phyloP scores from a whole-genome alignment of 2,888 invertebrate genomes.

The Fabriciana adippe region DNA sequence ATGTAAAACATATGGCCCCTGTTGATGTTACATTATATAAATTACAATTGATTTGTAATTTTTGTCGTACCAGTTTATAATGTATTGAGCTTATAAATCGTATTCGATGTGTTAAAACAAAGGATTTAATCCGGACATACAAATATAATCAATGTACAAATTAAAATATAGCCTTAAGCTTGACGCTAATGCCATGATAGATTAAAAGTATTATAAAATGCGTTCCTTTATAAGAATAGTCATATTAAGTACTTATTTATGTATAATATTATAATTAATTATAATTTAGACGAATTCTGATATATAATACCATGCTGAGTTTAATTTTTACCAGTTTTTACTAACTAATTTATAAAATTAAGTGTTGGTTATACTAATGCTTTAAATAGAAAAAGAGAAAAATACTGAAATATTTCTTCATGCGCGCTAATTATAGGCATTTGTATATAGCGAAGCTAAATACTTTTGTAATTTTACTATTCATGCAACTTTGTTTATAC shows the following conservation, averaged over 20 bases:
- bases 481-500: too few species aligned
- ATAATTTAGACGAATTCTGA: slow-evolving; percentile 19
- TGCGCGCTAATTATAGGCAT: not conserved
- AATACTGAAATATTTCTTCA: slow-evolving; percentile 9
- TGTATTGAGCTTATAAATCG: slow-evolving; percentile 20
- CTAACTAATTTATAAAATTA: slow-evolving; percentile 43
- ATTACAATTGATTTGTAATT: slow-evolving; percentile 11
- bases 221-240: slow-evolving; percentile 33
- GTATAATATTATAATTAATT: slow-evolving; percentile 25
- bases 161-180: slow-evolving; percentile 3
- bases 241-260: slow-evolving; percentile 39
- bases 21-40: slow-evolving; percentile 6
- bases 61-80: slow-evolving; percentile 35
- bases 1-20: slow-evolving; percentile 22
- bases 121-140: slow-evolving; percentile 5
- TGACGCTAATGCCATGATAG: slow-evolving; percentile 12
- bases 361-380: slow-evolving; percentile 57
- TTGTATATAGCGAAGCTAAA: not conserved
- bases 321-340: slow-evolving; percentile 17
- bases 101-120: not conserved
- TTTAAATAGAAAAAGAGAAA: slow-evolving; percentile 30
- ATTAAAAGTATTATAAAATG: slow-evolving; percentile 30
- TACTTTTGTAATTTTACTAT: too few species aligned
- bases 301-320: not conserved
- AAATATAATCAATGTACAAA: slow-evolving; percentile 20